Conservation (phyloP, 1,140 invertebrate genomes). For the Caenorhabditis inopinata region DNA sequence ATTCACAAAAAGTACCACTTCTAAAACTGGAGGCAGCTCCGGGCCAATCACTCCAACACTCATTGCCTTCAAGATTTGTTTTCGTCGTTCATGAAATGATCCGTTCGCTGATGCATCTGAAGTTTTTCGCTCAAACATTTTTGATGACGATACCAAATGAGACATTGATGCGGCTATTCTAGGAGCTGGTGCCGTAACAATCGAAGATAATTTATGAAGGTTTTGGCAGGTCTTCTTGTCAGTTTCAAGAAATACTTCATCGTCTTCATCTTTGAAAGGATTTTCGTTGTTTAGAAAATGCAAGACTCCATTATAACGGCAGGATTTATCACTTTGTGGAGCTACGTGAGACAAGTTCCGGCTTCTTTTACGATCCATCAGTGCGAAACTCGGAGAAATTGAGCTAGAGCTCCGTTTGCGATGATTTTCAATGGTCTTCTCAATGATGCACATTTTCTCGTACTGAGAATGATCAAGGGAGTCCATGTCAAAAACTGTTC, state of each 20-base stretch:
- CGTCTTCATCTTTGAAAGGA: neutral
- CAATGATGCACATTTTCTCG: neutral
- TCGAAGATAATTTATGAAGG: neutral
- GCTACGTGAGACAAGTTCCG: neutral
- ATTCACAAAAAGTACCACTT: neutral
- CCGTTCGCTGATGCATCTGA: neutral
- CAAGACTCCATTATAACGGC: conserved; percentile 12
- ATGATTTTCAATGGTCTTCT: neutral
- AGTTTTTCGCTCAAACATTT: neutral
- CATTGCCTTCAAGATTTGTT: conserved; percentile 1
- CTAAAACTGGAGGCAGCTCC: neutral
- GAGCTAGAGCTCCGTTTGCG: neutral
- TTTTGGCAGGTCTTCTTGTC: neutral
- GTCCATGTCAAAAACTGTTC: neutral
- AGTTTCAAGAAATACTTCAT: neutral
- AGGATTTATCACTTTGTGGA: neutral
- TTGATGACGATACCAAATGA: neutral
- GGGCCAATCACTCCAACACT: neutral
- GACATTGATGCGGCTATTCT: neutral
- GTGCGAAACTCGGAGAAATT: neutral
- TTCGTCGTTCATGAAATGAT: conserved; percentile 1
- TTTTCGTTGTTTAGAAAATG: neutral
- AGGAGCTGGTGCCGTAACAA: neutral
- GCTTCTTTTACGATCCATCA: neutral
- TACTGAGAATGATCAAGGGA: neutral